Conservation (phyloP, 1,140 invertebrate species). For the Anastrepha obliqua region DNA sequence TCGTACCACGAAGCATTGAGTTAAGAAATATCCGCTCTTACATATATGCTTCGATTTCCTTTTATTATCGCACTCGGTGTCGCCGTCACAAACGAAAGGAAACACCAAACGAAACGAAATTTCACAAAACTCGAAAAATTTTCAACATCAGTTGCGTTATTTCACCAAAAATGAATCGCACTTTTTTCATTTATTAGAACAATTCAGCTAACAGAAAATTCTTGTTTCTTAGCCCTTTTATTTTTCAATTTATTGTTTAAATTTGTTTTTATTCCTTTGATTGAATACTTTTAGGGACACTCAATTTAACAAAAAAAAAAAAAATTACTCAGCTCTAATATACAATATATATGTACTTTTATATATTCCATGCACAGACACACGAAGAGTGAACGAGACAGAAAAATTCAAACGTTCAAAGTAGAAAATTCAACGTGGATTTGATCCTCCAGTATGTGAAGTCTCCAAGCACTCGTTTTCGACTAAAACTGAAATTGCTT, state of each 20-base stretch:
- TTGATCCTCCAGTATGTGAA: constrained; percentile 74
- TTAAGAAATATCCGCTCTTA: constrained; percentile 22
- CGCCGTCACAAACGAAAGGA: constrained; percentile 26
- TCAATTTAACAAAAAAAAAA: constrained; percentile 11
- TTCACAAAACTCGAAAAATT: constrained; percentile 39
- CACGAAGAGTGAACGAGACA: constrained; percentile 51
- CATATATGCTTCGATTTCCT: not conserved
- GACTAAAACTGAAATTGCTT: constrained; percentile 57
- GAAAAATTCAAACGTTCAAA: constrained; percentile 52
- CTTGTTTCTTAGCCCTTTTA: constrained; percentile 1
- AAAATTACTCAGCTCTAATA: not conserved
- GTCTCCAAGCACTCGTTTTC: constrained; percentile 68
- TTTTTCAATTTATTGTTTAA: not conserved
- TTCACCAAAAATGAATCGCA: constrained; percentile 35
- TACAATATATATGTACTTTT: constrained; percentile 23
- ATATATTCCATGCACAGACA: constrained; percentile 23
- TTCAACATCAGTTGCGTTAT: constrained; percentile 22
- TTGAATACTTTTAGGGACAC: not conserved
- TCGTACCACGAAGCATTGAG: constrained; percentile 19
- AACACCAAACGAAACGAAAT: constrained; percentile 31
- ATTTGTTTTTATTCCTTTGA: not conserved
- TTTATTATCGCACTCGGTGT: constrained; percentile 25
- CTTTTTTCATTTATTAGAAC: constrained; percentile 32
- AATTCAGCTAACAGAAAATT: not conserved
- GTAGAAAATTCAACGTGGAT: constrained; percentile 67